phyloP scores from a whole-genome alignment of 2,113 vertebrate genomes.

The Lophotis ruficrista region DNA sequence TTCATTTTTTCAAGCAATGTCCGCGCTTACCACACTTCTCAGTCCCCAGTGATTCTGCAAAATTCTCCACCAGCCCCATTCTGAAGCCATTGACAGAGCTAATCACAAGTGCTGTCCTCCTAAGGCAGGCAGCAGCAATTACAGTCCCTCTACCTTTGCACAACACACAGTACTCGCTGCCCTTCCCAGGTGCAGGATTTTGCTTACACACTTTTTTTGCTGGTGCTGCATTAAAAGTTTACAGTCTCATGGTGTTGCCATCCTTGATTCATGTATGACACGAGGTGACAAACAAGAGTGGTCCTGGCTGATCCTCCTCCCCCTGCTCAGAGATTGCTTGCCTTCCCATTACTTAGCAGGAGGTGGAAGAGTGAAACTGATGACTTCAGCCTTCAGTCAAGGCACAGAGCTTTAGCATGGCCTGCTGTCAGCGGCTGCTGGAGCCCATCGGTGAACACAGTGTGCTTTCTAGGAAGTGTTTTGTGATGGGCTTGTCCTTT shows the following conservation, averaged over 20 bases:
- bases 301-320: rapidly evolving
- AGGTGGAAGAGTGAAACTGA: neutral
- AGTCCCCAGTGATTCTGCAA: rapidly evolving
- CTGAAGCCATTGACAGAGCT: neutral
- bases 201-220: neutral
- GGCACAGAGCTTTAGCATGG: neutral
- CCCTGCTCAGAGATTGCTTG: rapidly evolving
- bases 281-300: neutral
- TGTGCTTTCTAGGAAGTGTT: neutral
- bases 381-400: neutral
- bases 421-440: neutral
- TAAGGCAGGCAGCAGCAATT: neutral
- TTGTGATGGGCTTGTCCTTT: neutral
- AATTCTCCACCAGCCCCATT: neutral
- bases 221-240: neutral
- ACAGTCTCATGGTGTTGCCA: neutral
- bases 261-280: neutral
- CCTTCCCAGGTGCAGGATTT: neutral
- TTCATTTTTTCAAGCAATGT: neutral
- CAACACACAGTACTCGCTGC: neutral
- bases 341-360: neutral
- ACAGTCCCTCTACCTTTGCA: neutral
- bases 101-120: neutral
- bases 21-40: neutral
- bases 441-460: rapidly evolving